Evolutionary conservation across 92 coral and sea anemone genomes (phyloP), one percentile per base, ranked within the genome.

Genomic region (Desmophyllum pertusum): DNA sequence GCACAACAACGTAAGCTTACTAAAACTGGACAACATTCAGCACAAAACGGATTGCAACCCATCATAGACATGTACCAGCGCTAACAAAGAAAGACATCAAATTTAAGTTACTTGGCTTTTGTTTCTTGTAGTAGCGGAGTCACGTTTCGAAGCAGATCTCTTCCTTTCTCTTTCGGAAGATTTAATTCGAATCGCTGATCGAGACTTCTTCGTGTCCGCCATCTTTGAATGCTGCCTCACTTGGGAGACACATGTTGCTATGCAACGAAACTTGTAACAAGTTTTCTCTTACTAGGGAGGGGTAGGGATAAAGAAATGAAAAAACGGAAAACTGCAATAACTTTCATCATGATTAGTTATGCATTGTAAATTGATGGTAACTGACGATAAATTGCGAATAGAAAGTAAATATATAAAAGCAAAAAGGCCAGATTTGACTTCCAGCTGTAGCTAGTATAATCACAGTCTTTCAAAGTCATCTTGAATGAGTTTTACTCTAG

Each of bases 161-260:
- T 77, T 85, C 42, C 95, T 82, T 53, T 93, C 97, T 45, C 88
- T 81, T 53, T 94, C 98, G 25, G 98, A 94, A 57, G 98, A 94
- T 85, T 94, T 94, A 70, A 91, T 89, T 83, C 98, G 91, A 84
- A 91, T 92, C 37, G 86, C 95, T 39, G 98, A 94, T 79, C 98
- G 92, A 80, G 87, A 90, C 88, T 94, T 94, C 83, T 84, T 94
- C 70, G 79, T 55, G 67, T 94, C 95, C 87, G 95, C 95, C 98
- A 94, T 94, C 46, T 94, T 66, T 46, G 71, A 31, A 52, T 33
- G 19, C 76, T 21, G 48, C 50, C 50, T 55, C 42, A 21, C 73
- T 33, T 2, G 27, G 38, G 43, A 7, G 48, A 77, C 36, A 73
- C 65, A 46, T 61, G 97, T 93, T 93, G 97, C 97, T 86, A 91